These are phyloP conservation scores for Eucriotettix oculatus DNA, from an alignment of 2,888 invertebrate genomes.

Conservation along the genomic window DNA sequence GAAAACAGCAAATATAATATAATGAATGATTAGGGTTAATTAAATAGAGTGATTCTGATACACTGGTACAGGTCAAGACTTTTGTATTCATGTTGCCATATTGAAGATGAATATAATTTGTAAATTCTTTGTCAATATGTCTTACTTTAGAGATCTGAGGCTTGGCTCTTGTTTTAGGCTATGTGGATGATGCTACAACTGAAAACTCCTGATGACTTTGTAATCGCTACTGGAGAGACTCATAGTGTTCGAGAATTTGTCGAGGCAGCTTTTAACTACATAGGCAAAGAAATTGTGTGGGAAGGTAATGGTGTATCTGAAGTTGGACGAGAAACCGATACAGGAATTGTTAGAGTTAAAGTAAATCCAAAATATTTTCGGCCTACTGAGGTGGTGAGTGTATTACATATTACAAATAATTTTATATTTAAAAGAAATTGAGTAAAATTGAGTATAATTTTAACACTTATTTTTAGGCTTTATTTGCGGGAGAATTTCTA, in stretches of 20 bases:
- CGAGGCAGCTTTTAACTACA: constrained; percentile 70
- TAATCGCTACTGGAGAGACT: constrained; percentile 88
- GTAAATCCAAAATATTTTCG: constrained; percentile 91
- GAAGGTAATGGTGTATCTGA: constrained; percentile 71
- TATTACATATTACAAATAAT: not conserved
- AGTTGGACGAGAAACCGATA: constrained; percentile 55
- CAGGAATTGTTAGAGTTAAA: constrained; percentile 60
- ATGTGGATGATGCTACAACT: constrained; percentile 99
- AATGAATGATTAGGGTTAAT: too few relatives aligned
- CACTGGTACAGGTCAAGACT: too few relatives aligned
- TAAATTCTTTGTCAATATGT: too few relatives aligned
- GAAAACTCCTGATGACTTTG: constrained; percentile 82
- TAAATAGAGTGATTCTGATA: too few relatives aligned
- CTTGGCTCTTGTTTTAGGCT: constrained; percentile 38
- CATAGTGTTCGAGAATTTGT: constrained; percentile 96
- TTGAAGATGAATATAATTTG: too few relatives aligned
- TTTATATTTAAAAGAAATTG: too few relatives aligned
- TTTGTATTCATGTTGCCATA: too few relatives aligned
- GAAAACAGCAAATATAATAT: too few relatives aligned
- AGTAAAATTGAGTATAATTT: too few relatives aligned
- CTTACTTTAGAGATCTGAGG: not conserved
- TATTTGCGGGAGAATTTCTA: too few relatives aligned
- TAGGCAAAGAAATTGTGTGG: constrained; percentile 72
- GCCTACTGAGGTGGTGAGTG: constrained; percentile 89
- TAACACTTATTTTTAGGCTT: too few relatives aligned